A percentile compares a stretch with the other conserved stretches of the same genome.
phyloP scores from a whole-genome alignment of 1,140 invertebrate species.

The Panonychus citri region DNA sequence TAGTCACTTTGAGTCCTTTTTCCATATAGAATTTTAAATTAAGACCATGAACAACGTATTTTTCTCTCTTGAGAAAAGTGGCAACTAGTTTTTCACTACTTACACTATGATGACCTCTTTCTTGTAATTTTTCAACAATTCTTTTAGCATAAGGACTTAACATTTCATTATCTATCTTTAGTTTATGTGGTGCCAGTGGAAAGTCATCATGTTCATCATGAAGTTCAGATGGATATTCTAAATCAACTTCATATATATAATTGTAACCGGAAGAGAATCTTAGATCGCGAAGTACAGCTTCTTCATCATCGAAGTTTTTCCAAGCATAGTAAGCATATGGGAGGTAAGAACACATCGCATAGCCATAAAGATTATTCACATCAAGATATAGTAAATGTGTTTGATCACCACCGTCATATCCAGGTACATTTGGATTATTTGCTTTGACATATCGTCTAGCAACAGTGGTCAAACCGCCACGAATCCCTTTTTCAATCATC shows the following conservation, averaged over 20 bases:
- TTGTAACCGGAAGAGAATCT: too few relatives aligned
- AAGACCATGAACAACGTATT: conserved; percentile 28
- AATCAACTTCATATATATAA: conserved; percentile 15
- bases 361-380: conserved; percentile 10
- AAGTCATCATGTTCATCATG: conserved; percentile 20
- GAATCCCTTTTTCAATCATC: conserved; percentile 17
- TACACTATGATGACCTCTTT: conserved; percentile 11
- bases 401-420: too few relatives aligned
- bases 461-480: not conserved
- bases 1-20: conserved; percentile 24
- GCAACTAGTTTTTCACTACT: not conserved
- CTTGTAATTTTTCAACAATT: too few relatives aligned
- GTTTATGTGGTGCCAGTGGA: conserved; percentile 22
- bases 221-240: conserved; percentile 2
- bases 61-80: conserved; percentile 12
- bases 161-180: too few relatives aligned
- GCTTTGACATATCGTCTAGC: not conserved
- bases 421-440: conserved; percentile 12
- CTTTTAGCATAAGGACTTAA: too few relatives aligned
- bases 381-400: too few relatives aligned
- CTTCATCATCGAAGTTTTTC: too few relatives aligned
- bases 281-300: too few relatives aligned
- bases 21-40: conserved; percentile 26
- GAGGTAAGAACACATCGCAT: too few relatives aligned
- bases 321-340: too few relatives aligned